Percentiles rank a stretch among this genome's conserved stretches.
Conservation (phyloP, 2,797 vertebrate genomes). For the Pogoniulus pusillus region DNA sequence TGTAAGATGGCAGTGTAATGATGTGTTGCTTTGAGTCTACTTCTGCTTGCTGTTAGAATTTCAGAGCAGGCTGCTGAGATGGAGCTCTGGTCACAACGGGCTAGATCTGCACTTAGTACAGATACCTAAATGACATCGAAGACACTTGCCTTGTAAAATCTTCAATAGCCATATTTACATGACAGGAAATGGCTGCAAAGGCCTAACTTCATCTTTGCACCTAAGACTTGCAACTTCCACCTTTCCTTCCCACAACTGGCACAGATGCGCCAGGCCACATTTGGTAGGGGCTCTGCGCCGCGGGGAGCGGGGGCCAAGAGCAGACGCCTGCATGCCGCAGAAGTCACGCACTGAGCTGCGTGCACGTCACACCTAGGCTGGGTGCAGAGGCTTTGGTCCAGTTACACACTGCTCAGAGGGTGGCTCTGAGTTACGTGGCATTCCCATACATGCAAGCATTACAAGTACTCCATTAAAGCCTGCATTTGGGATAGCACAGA, state of each 20-base stretch:
- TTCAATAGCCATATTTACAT: slow-evolving; percentile 63
- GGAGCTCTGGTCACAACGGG: slow-evolving; percentile 8
- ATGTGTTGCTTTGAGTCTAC: slow-evolving; percentile 54
- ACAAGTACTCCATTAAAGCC: neutral
- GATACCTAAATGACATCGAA: neutral
- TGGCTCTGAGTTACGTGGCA: neutral
- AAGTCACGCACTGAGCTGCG: neutral
- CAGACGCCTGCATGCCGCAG: neutral
- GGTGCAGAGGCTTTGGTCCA: neutral
- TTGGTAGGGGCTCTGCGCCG: slow-evolving; percentile 35
- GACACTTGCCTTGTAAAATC: slow-evolving; percentile 51
- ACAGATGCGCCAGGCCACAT: slow-evolving; percentile 32
- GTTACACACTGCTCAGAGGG: neutral
- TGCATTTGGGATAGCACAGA: slow-evolving; percentile 6
- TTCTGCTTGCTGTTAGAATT: slow-evolving; percentile 29
- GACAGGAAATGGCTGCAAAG: slow-evolving; percentile 51
- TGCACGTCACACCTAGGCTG: slow-evolving; percentile 21
- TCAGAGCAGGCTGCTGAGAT: slow-evolving; percentile 52
- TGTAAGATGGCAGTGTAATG: slow-evolving; percentile 34
- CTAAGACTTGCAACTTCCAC: slow-evolving; percentile 53
- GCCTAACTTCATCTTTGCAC: slow-evolving; percentile 41
- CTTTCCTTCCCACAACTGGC: slow-evolving; percentile 36
- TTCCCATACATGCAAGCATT: slow-evolving; percentile 15
- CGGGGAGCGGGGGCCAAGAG: neutral
- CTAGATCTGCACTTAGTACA: slow-evolving; percentile 29